Conservation (phyloP, 2,888 invertebrate genomes). For the Phengaris arion region DNA sequence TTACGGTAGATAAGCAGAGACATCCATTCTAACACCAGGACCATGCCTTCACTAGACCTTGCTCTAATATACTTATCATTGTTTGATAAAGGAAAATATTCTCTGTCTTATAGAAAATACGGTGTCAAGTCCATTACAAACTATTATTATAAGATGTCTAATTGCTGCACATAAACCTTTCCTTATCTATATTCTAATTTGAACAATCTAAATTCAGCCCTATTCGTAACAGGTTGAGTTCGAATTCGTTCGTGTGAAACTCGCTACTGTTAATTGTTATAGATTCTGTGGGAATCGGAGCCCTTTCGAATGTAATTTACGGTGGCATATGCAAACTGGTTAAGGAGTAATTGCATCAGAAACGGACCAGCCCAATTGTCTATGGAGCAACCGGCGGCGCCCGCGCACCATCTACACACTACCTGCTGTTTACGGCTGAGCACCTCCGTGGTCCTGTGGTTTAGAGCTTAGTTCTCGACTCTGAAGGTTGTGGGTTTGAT, state of each 20-base stretch:
- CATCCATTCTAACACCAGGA: conserved; percentile 10
- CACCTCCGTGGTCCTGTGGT: too few species aligned
- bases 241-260: background rate
- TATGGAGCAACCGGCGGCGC: conserved; percentile 9
- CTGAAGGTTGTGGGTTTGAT: too few species aligned
- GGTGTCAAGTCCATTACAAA: background rate
- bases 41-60: conserved; percentile 14
- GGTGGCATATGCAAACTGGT: conserved; percentile 41
- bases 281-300: conserved; percentile 65
- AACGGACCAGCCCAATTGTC: conserved; percentile 26
- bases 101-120: background rate
- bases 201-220: background rate
- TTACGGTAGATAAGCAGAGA: conserved; percentile 3
- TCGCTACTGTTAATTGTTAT: conserved; percentile 31
- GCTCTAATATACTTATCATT: conserved; percentile 1
- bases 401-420: background rate
- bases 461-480: too few species aligned
- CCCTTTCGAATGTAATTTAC: conserved; percentile 69
- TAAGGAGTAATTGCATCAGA: conserved; percentile 33
- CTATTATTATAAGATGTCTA: background rate
- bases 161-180: conserved; percentile 16
- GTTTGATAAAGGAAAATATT: background rate
- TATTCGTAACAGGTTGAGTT: background rate
- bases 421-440: background rate
- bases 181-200: background rate